These are phyloP conservation scores for Hyposoter dolosus DNA, from an alignment of 2,888 invertebrate species.

Conservation along the genomic window DNA sequence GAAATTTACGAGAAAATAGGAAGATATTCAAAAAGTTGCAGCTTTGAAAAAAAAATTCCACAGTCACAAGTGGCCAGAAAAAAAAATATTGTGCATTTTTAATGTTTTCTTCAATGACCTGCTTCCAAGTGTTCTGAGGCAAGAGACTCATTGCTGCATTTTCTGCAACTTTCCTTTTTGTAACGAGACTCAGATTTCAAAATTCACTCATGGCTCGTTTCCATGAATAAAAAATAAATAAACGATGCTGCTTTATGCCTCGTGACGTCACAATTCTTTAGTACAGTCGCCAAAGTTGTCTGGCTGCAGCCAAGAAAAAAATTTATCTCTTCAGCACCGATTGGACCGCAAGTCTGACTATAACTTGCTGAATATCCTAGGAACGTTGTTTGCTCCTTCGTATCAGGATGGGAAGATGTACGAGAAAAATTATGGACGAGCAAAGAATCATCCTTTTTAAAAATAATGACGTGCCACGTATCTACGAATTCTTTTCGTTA, in stretches of 20 bases:
- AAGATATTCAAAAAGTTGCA: not conserved
- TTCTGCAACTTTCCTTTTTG: not conserved
- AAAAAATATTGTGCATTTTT: not conserved
- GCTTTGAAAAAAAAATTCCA: not conserved
- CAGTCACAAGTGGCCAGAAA: not conserved
- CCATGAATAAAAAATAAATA: not conserved
- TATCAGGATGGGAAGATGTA: not conserved
- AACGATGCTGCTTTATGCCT: not conserved
- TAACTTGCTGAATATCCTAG: not conserved
- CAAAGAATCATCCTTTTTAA: not conserved
- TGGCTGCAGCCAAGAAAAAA: not conserved
- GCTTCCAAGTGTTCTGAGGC: not conserved
- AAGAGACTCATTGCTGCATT: not conserved
- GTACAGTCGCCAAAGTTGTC: not conserved
- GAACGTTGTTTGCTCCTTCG: not conserved
- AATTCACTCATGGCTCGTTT: not conserved
- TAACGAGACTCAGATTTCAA: not conserved
- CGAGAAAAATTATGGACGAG: not conserved
- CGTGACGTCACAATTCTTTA: not conserved
- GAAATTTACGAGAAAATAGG: too few species aligned
- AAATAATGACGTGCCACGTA: too few species aligned
- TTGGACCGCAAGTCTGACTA: not conserved
- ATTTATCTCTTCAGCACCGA: not conserved
- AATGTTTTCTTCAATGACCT: not conserved
- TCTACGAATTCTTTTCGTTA: too few species aligned